These are phyloP conservation scores for Lethenteron reissneri DNA, from an alignment of 2,113 vertebrate genomes.

Conservation along the genomic window DNA sequence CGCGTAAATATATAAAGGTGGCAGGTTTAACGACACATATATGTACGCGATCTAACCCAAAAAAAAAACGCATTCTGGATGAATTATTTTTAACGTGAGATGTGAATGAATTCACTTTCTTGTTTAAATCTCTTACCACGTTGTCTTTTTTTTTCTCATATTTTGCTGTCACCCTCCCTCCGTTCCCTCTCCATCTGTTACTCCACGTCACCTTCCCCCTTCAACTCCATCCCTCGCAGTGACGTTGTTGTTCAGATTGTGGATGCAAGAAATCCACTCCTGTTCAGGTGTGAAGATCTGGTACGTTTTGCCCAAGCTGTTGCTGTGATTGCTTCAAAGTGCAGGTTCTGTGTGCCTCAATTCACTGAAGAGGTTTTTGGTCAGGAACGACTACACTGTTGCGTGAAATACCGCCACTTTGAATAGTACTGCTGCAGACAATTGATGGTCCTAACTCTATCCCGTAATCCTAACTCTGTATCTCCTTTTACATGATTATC, in stretches of 20 bases:
- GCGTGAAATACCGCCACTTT: too few species aligned
- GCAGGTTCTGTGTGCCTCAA: too few species aligned
- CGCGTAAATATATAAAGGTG: too few species aligned
- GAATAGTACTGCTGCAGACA: constrained; percentile 13
- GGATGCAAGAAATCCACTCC: constrained; percentile 71
- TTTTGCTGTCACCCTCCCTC: neutral
- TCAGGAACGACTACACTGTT: too few species aligned
- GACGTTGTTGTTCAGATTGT: constrained; percentile 85
- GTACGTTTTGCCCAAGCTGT: constrained; percentile 20
- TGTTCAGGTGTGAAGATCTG: constrained; percentile 77
- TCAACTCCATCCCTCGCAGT: constrained; percentile 21
- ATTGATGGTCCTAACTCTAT: neutral
- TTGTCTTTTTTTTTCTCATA: neutral
- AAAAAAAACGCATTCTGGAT: too few species aligned
- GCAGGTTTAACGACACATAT: too few species aligned
- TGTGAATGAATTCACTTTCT: neutral
- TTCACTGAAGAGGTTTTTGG: too few species aligned
- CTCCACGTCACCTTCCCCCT: too few species aligned
- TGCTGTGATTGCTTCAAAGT: too few species aligned
- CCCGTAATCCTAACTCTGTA: neutral
- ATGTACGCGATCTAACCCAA: too few species aligned
- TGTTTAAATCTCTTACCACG: neutral
- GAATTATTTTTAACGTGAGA: neutral
- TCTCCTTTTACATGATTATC: too few species aligned
- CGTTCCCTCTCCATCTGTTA: neutral